phyloP scores from a whole-genome alignment of 2,888 invertebrate genomes.

The Agrochola litura region DNA sequence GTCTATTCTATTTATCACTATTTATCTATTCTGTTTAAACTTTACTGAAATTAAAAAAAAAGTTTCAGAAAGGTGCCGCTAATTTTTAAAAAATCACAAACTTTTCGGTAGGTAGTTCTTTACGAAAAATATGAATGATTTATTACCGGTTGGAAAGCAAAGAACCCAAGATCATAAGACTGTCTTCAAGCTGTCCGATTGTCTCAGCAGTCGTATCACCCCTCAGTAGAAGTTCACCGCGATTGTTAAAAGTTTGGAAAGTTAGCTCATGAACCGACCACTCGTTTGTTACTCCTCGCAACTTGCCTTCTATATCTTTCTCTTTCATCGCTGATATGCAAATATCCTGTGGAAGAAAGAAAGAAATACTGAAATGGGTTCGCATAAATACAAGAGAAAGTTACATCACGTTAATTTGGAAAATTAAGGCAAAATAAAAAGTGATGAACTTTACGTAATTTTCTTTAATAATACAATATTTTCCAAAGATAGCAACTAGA shows the following conservation, averaged over 20 bases:
- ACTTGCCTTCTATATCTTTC: constrained; percentile 98
- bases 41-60: background rate
- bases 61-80: too few species aligned
- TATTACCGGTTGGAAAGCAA: constrained; percentile 96
- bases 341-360: constrained; percentile 92
- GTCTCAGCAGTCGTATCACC: constrained; percentile 99
- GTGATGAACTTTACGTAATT: background rate
- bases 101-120: too few species aligned
- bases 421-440: background rate
- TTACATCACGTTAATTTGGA: background rate
- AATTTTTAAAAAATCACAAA: too few species aligned
- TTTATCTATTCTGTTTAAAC: too few species aligned
- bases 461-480: background rate
- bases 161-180: constrained; percentile 98
- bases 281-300: constrained; percentile 98
- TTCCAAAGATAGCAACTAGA: background rate
- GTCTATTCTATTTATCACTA: too few species aligned
- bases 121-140: background rate
- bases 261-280: constrained; percentile 98
- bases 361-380: background rate
- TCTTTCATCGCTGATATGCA: constrained; percentile 99
- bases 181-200: constrained; percentile 98
- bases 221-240: constrained; percentile 97
- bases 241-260: constrained; percentile 98
- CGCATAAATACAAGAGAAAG: background rate